These are phyloP conservation scores for Protodeltote pygarga DNA, from an alignment of 2,888 invertebrate species.

Conservation along the genomic window DNA sequence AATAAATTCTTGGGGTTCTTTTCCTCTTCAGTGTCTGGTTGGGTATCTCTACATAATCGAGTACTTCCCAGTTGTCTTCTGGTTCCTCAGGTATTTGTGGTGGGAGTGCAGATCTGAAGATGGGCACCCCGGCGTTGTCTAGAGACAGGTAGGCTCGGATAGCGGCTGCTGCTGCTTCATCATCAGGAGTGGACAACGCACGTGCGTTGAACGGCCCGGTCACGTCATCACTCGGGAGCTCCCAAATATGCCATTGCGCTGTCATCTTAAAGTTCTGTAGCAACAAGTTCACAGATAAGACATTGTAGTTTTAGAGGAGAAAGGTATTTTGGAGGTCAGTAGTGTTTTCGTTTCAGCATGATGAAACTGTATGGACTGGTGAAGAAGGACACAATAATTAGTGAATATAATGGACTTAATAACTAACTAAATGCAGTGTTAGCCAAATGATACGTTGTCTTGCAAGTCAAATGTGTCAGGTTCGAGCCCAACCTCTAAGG, in stretches of 20 bases:
- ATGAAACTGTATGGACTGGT: too few relatives aligned
- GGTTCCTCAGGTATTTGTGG: slow-evolving; percentile 81
- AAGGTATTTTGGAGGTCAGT: too few relatives aligned
- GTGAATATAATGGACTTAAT: too few relatives aligned
- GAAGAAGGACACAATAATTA: too few relatives aligned
- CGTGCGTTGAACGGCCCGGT: slow-evolving; percentile 89
- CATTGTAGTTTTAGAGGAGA: too few relatives aligned
- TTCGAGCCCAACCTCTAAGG: too few relatives aligned
- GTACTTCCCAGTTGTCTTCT: slow-evolving; percentile 89
- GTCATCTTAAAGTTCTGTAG: slow-evolving; percentile 87
- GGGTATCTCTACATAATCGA: slow-evolving; percentile 89
- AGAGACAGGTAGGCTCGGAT: slow-evolving; percentile 88
- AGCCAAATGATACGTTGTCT: too few relatives aligned
- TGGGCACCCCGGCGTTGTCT: slow-evolving; percentile 86
- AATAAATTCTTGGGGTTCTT: slow-evolving; percentile 18
- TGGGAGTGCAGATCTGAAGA: slow-evolving; percentile 86
- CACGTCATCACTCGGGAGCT: slow-evolving; percentile 84
- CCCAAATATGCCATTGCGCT: slow-evolving; percentile 83
- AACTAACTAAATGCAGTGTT: too few relatives aligned
- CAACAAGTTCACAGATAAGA: slow-evolving; percentile 5
- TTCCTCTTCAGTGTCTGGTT: slow-evolving; percentile 29
- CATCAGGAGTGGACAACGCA: slow-evolving; percentile 74
- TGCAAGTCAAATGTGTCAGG: too few relatives aligned
- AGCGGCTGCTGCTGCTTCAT: slow-evolving; percentile 82
- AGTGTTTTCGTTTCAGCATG: too few relatives aligned